These are phyloP conservation scores for Heliconius hewitsoni DNA, from an alignment of 1,140 invertebrate species.

Conservation along the genomic window DNA sequence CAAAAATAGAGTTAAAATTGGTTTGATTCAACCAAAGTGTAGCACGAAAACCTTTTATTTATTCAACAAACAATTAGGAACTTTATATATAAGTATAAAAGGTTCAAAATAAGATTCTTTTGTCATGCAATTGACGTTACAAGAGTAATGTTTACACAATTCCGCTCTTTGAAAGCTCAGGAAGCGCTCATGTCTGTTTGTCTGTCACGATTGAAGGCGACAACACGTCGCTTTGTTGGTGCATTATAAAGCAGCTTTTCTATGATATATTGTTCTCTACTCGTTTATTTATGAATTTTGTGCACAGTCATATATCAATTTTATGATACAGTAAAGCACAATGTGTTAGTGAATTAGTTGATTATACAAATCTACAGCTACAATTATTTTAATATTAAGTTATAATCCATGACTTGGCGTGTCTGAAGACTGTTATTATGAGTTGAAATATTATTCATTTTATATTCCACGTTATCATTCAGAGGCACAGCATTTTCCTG, in stretches of 20 bases:
- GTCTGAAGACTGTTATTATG: too few species aligned
- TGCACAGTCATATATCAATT: background rate
- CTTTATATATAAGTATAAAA: background rate
- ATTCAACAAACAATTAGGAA: conserved; percentile 5
- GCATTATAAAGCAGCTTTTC: conserved; percentile 21
- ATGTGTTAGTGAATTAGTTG: background rate
- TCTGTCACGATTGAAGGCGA: conserved; percentile 43
- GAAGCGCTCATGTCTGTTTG: conserved; percentile 44
- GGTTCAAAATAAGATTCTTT: background rate
- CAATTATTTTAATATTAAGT: background rate
- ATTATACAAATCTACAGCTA: background rate
- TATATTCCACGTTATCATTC: too few species aligned
- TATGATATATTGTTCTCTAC: conserved; percentile 7
- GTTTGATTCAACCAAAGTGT: background rate
- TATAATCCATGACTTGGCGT: too few species aligned
- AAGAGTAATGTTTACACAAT: conserved; percentile 44
- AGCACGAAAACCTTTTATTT: conserved; percentile 33
- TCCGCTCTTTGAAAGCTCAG: conserved; percentile 42
- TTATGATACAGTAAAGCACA: background rate
- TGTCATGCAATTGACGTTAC: conserved; percentile 30
- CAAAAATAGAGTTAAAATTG: conserved; percentile 13
- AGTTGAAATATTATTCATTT: too few species aligned
- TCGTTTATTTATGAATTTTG: conserved; percentile 7
- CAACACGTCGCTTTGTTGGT: conserved; percentile 35
- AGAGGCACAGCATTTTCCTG: too few species aligned